Base-by-base conservation (phyloP, 2,888 invertebrate species). In the Muschampia plurimacula region DNA sequence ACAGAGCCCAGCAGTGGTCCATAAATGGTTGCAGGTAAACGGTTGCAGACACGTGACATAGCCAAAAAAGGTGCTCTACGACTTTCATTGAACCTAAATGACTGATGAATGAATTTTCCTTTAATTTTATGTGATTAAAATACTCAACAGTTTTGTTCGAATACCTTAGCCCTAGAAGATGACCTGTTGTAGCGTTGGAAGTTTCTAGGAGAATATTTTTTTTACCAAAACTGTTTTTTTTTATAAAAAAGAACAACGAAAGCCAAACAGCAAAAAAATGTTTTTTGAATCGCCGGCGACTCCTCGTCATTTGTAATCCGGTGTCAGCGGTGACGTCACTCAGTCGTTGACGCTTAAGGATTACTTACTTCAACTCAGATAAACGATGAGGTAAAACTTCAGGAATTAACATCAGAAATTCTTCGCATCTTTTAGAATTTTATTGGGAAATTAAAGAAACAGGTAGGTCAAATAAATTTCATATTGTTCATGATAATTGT, bases 311-410 rank as follows among this genome's bases (percentile, higher is more conserved):
- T 44, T 62, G 69, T 76, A 75, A 76, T 77, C 77, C 77, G 74
- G 57, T 72, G 74, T 77, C 77, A 77, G 64, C 74, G 62, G 60
- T 67, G 72, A 72, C 72, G 66, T 72, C 72, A 67, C 72, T 67
- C 72, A 62, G 72, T 28, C 15, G 39, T 22, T 68, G 74, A 74
- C 76, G 69, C 71, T 74, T 77, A 75, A 73, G 80, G 78, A 78
- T 79, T 79, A 78, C 74, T 72, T 55, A 71, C 60, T 67, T 12
- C 8, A 62, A 70, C 70, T 57, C 73, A 75, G 80, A 80, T 80
- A 79, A 79, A 78, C 76, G 76, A 69, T 74, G 77, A 77, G 76
- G 76, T 75, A 71, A 74, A 75, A 75, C 72, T 67, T 72, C 72
- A 72, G 66, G 72, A 67, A 67, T 72, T 72, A 67, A 72, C 72